Percentiles rank a stretch among this genome's conserved stretches.
These are phyloP conservation scores for Psittacula derbiana DNA, from an alignment of 2,797 vertebrate species.

Conservation along the genomic window DNA sequence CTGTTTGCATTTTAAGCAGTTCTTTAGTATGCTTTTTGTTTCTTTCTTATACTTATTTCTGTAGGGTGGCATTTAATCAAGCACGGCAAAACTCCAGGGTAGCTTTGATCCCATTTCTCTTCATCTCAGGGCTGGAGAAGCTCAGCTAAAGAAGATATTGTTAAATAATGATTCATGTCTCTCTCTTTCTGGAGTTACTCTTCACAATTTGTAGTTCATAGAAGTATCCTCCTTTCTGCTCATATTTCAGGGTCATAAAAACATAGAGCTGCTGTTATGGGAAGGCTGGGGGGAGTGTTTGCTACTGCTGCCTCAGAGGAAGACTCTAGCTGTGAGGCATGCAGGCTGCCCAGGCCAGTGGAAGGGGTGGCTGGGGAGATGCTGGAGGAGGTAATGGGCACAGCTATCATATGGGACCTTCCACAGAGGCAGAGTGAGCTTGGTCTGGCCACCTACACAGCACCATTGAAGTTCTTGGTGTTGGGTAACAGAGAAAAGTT, in stretches of 20 bases:
- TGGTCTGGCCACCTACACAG: accelerated
- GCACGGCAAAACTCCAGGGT: not conserved
- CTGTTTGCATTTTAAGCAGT: not conserved
- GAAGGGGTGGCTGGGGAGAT: accelerated
- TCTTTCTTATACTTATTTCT: not conserved
- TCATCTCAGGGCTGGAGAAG: not conserved
- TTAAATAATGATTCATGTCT: not conserved
- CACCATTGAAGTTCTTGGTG: accelerated
- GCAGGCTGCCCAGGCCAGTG: not conserved
- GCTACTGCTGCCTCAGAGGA: accelerated
- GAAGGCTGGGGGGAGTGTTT: not conserved
- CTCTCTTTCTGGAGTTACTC: not conserved
- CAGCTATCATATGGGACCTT: accelerated
- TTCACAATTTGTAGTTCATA: not conserved
- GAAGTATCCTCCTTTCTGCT: not conserved
- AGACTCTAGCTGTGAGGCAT: not conserved
- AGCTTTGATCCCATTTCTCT: not conserved
- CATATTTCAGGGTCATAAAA: not conserved
- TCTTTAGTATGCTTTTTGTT: not conserved
- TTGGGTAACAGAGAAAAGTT: not conserved
- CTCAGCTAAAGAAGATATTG: not conserved
- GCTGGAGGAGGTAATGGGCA: not conserved
- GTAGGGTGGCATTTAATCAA: not conserved
- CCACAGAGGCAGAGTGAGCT: accelerated
- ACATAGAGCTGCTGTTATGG: not conserved